These are phyloP conservation scores for Brachyalestes nurse DNA, from an alignment of 2,797 vertebrate genomes.

Conservation along the genomic window DNA sequence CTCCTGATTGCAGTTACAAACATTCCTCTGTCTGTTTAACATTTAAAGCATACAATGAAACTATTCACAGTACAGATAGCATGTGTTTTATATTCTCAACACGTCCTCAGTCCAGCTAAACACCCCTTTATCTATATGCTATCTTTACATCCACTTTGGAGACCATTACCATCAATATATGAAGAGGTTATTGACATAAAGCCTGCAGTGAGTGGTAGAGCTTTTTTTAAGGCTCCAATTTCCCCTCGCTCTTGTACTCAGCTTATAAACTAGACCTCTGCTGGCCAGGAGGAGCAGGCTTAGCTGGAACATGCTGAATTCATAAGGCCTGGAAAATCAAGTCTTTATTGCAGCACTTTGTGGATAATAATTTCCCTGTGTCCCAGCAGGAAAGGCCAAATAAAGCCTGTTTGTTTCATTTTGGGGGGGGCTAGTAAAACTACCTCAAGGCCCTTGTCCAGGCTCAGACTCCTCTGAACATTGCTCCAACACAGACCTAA, in stretches of 20 bases:
- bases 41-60: conserved; percentile 56
- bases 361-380: conserved; percentile 74
- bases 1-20: background rate
- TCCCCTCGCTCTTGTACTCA: conserved; percentile 61
- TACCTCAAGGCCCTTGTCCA: conserved; percentile 54
- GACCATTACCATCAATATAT: conserved; percentile 66
- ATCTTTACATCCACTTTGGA: conserved; percentile 64
- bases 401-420: conserved; percentile 73
- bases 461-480: conserved; percentile 44
- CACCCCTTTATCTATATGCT: conserved; percentile 54
- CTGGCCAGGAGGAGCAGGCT: conserved; percentile 67
- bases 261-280: conserved; percentile 54
- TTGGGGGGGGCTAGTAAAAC: conserved; percentile 66
- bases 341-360: conserved; percentile 72
- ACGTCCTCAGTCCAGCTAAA: conserved; percentile 30
- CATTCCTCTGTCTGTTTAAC: conserved; percentile 51
- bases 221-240: conserved; percentile 69
- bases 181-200: conserved; percentile 68
- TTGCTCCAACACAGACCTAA: conserved; percentile 38
- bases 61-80: conserved; percentile 16
- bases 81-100: conserved; percentile 30
- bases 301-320: conserved; percentile 74
- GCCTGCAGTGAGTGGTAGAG: conserved; percentile 59
- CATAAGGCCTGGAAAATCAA: conserved; percentile 74
- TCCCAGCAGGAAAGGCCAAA: conserved; percentile 71